Evolutionary conservation across 2,888 invertebrate species (phyloP).

Genomic region (Omphaloscelis lunosa): DNA sequence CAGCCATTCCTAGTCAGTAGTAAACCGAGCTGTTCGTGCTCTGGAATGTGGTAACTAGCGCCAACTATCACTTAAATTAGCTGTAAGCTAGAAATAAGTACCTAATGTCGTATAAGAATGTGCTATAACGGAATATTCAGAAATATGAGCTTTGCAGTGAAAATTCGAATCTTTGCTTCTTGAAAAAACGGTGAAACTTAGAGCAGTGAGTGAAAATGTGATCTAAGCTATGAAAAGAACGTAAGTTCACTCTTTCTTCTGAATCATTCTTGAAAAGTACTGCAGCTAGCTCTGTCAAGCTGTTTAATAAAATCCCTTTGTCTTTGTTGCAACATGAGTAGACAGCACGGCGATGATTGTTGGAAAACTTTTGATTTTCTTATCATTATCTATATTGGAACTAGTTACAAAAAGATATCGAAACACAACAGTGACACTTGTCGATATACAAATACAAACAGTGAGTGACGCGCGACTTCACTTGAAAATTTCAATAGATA

Average conservation of each 20-base stretch:
- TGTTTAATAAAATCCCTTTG: conserved; percentile 4
- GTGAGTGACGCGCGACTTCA: conserved; percentile 85
- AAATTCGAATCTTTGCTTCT: not conserved
- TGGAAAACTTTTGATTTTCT: conserved; percentile 54
- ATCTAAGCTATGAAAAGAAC: not conserved
- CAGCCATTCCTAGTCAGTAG: conserved; percentile 41
- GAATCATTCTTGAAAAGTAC: not conserved
- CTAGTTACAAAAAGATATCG: conserved; percentile 75
- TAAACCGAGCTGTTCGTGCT: conserved; percentile 33
- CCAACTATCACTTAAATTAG: conserved; percentile 36
- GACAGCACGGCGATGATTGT: conserved; percentile 28
- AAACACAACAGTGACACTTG: conserved; percentile 81
- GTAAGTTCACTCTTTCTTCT: not conserved
- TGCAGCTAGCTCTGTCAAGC: too few relatives aligned
- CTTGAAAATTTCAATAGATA: conserved; percentile 87
- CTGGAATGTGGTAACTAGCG: conserved; percentile 45
- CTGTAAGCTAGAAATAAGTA: conserved; percentile 35
- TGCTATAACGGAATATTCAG: conserved; percentile 23
- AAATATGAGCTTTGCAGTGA: conserved; percentile 10
- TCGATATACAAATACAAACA: conserved; percentile 83
- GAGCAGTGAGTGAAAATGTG: too few relatives aligned
- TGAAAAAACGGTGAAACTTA: not conserved
- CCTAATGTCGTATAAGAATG: conserved; percentile 25
- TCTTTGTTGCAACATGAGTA: conserved; percentile 20
- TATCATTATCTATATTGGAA: conserved; percentile 71